Conservation (phyloP, 2,888 invertebrate species). For the Latrodectus elegans region DNA sequence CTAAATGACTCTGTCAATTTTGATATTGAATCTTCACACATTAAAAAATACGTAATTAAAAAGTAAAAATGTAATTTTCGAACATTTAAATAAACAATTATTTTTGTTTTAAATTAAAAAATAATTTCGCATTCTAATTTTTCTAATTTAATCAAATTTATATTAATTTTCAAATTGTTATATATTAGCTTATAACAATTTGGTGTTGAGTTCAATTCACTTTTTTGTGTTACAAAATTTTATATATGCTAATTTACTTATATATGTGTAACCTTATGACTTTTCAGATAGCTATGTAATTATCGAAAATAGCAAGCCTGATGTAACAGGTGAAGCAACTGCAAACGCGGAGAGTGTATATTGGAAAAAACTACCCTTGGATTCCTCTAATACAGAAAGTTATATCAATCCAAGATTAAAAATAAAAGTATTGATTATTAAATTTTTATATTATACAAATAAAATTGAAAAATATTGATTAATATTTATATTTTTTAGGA, state of each 20-base stretch:
- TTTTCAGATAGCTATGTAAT: constrained; percentile 63
- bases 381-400: constrained; percentile 53
- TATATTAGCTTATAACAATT: neutral
- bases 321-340: constrained; percentile 58
- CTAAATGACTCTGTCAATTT: neutral
- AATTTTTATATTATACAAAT: no score
- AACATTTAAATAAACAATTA: neutral
- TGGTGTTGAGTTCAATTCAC: neutral
- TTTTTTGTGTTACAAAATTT: neutral
- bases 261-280: neutral
- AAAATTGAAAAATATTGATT: no score
- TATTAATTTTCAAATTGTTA: neutral
- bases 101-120: neutral
- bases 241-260: neutral
- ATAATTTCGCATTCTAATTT: neutral
- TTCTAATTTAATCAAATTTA: neutral
- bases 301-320: constrained; percentile 63
- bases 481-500: no score
- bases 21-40: neutral
- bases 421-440: constrained; percentile 48
- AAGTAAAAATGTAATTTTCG: neutral
- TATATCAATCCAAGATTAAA: constrained; percentile 61
- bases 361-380: constrained; percentile 59
- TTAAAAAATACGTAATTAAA: neutral
- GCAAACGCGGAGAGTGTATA: constrained; percentile 59